A percentile compares a stretch with the other conserved stretches of the same genome.
These are phyloP conservation scores for Aurelia sp. DNA, from an alignment of 30 jellyfish, hydroid and myxozoan genomes.

Conservation along the genomic window DNA sequence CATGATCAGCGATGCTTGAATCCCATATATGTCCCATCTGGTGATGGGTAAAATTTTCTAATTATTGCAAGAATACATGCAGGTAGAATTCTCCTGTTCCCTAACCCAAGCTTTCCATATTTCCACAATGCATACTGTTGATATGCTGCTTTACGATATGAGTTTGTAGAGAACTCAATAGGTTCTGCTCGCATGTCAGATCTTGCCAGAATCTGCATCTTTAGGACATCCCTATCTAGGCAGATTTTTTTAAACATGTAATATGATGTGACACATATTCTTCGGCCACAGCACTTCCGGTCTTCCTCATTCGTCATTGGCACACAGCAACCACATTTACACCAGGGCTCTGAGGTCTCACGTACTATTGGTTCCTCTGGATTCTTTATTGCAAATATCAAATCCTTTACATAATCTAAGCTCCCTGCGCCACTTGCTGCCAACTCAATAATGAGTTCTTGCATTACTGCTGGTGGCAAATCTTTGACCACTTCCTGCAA, in stretches of 20 bases:
- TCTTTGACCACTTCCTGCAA: constrained; percentile 15
- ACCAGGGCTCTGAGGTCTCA: constrained; percentile 40
- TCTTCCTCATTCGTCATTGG: constrained; percentile 11
- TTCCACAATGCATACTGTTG: too few relatives aligned
- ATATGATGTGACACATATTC: constrained; percentile 41
- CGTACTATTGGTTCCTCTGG: constrained; percentile 19
- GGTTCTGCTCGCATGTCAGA: too few relatives aligned
- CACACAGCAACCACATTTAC: constrained; percentile 34
- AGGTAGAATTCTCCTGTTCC: too few relatives aligned
- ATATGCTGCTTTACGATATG: too few relatives aligned
- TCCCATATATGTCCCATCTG: too few relatives aligned
- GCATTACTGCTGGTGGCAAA: constrained; percentile 22
- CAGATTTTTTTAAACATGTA: not conserved
- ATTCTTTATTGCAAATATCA: not conserved
- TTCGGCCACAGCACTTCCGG: constrained; percentile 40
- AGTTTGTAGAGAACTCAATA: too few relatives aligned
- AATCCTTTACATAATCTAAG: constrained; percentile 20
- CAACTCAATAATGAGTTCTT: constrained; percentile 12
- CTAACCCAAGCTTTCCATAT: too few relatives aligned
- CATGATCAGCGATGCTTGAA: too few relatives aligned
- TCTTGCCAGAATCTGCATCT: not conserved
- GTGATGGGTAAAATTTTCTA: too few relatives aligned
- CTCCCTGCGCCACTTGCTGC: constrained; percentile 35
- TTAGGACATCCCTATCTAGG: not conserved
- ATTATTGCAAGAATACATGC: too few relatives aligned